A percentile compares a stretch with the other conserved stretches of the same genome.
Conservation (phyloP, 2,113 vertebrate species). For the Phalacrocorax carbo region DNA sequence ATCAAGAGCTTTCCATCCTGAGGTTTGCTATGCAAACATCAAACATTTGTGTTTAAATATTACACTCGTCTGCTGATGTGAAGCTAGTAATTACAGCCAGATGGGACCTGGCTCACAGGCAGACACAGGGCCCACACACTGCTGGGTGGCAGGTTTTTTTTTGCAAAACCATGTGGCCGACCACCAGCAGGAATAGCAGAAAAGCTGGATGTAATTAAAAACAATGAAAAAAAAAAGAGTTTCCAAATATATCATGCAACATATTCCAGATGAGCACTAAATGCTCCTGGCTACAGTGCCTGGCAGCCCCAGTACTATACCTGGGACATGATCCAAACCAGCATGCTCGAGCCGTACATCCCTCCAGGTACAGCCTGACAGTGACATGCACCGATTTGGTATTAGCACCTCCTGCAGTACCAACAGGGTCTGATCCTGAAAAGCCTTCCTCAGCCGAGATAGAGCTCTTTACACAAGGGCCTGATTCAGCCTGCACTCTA, state of each 20-base stretch:
- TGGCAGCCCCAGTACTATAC: conserved; percentile 15
- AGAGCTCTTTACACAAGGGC: neutral
- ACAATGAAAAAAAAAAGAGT: neutral
- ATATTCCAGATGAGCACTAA: conserved; percentile 57
- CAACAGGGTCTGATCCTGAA: neutral
- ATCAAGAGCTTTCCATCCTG: conserved; percentile 48
- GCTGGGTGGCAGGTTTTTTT: neutral
- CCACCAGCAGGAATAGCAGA: neutral
- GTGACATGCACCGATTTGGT: neutral
- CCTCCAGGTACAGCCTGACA: neutral
- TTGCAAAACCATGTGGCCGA: neutral
- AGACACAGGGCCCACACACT: conserved; percentile 42
- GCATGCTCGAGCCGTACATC: neutral
- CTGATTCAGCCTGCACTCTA: neutral
- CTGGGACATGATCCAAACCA: conserved; percentile 18
- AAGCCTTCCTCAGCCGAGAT: neutral
- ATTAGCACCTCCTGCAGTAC: neutral
- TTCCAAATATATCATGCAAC: conserved; percentile 20
- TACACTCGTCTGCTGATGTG: conserved; percentile 59
- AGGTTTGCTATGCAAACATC: conserved; percentile 65
- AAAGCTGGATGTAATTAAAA: conserved; percentile 45
- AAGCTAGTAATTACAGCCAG: conserved; percentile 70
- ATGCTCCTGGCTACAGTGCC: conserved; percentile 16
- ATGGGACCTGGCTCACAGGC: conserved; percentile 61
- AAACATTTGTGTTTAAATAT: conserved; percentile 68